A percentile compares a stretch with the other conserved stretches of the same genome.
phyloP scores from a whole-genome alignment of 23 tunicate species.

The Ascidia mentula region DNA sequence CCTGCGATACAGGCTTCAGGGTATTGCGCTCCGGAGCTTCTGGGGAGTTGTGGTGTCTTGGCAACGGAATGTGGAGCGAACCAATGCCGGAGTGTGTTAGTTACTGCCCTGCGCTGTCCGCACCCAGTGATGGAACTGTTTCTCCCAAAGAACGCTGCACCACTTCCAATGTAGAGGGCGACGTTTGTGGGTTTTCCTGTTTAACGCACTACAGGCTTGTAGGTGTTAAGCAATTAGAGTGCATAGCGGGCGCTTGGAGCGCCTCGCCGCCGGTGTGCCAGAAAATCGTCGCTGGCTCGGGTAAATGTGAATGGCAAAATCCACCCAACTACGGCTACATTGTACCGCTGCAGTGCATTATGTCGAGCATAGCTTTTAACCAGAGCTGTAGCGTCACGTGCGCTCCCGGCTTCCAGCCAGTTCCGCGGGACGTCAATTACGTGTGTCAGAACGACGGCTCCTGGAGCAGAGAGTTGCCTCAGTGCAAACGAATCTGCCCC shows the following conservation, averaged over 20 bases:
- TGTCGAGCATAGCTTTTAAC: background rate
- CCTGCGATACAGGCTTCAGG: slow-evolving; percentile 7
- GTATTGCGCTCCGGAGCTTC: background rate
- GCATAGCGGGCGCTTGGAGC: slow-evolving; percentile 31
- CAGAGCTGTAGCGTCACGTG: slow-evolving; percentile 13
- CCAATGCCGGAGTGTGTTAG: slow-evolving; percentile 34
- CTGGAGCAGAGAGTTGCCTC: slow-evolving; percentile 17
- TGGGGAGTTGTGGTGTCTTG: slow-evolving; percentile 8
- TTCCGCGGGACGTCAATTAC: background rate
- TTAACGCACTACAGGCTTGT: slow-evolving; percentile 13
- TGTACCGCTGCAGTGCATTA: slow-evolving; percentile 10
- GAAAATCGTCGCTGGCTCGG: background rate
- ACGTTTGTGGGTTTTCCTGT: slow-evolving; percentile 30
- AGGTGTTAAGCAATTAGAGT: background rate
- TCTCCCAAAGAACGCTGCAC: background rate
- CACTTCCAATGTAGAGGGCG: background rate
- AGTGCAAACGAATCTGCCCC: slow-evolving; percentile 33
- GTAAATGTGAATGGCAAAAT: background rate
- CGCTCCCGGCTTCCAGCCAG: background rate
- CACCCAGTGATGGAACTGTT: slow-evolving; percentile 23
- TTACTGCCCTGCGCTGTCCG: slow-evolving; percentile 13
- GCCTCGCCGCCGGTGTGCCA: slow-evolving; percentile 17
- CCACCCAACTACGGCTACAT: slow-evolving; percentile 14
- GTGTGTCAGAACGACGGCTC: slow-evolving; percentile 20
- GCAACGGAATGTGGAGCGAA: slow-evolving; percentile 40